These are phyloP conservation scores for Ursus arctos DNA, from an alignment of 2,113 vertebrate genomes.

Conservation along the genomic window DNA sequence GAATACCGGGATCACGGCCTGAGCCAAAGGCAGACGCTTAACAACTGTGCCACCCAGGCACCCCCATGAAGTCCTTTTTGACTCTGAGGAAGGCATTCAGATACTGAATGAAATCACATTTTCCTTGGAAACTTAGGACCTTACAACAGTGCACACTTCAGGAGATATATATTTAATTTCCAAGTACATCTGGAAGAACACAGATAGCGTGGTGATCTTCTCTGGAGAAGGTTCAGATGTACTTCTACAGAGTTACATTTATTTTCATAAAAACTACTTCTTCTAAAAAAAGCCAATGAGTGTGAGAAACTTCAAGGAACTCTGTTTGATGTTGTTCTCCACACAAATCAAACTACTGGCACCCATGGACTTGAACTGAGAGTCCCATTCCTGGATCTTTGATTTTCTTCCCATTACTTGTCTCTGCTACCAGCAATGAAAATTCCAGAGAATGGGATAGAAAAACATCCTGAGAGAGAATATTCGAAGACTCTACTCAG, in stretches of 20 bases:
- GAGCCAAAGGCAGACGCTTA: too few species aligned
- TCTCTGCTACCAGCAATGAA: slow-evolving; percentile 92
- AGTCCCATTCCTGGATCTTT: slow-evolving; percentile 95
- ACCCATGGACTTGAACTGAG: slow-evolving; percentile 93
- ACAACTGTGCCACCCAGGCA: too few species aligned
- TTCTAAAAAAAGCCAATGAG: slow-evolving; percentile 88
- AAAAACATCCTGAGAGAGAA: slow-evolving; percentile 92
- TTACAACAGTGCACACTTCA: slow-evolving; percentile 92
- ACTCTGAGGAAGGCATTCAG: slow-evolving; percentile 91
- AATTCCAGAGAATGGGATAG: slow-evolving; percentile 92
- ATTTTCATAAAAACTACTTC: slow-evolving; percentile 94
- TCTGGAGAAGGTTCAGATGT: slow-evolving; percentile 94
- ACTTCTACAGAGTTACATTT: slow-evolving; percentile 93
- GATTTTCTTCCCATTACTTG: slow-evolving; percentile 92
- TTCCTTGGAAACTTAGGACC: slow-evolving; percentile 93
- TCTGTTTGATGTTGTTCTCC: slow-evolving; percentile 92
- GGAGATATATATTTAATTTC: slow-evolving; percentile 93
- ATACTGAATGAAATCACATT: slow-evolving; percentile 91
- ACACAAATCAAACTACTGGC: slow-evolving; percentile 92
- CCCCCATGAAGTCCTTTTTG: slow-evolving; percentile 90
- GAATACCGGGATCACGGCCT: too few species aligned
- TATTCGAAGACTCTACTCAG: slow-evolving; percentile 90
- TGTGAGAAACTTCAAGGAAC: slow-evolving; percentile 92
- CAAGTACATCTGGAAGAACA: slow-evolving; percentile 93
- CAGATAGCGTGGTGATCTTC: slow-evolving; percentile 94